Conservation (phyloP, 92 coral and sea anemone genomes). For the Diadumene lineata region DNA sequence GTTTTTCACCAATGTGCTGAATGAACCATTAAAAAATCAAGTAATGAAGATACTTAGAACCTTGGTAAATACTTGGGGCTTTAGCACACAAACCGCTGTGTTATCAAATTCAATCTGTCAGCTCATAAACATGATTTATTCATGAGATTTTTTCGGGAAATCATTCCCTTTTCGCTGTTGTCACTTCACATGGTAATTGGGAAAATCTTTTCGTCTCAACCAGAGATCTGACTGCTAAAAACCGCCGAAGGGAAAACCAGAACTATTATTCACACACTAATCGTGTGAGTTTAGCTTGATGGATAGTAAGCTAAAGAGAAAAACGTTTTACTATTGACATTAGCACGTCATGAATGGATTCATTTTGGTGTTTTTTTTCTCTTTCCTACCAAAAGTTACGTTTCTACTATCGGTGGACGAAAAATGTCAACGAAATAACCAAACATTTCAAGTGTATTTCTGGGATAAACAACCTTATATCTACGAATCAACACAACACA, state of each 20-base stretch:
- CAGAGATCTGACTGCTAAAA: not conserved
- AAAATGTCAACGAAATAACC: slow-evolving; percentile 33
- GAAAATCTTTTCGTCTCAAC: not conserved
- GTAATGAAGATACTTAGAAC: slow-evolving; percentile 12
- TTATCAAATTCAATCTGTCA: not conserved
- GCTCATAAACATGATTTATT: slow-evolving; percentile 2
- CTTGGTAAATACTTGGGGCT: slow-evolving; percentile 2
- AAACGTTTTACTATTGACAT: not conserved
- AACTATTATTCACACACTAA: not conserved
- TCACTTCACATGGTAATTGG: slow-evolving; percentile 1
- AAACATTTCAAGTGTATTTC: slow-evolving; percentile 38
- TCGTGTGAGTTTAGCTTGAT: not conserved
- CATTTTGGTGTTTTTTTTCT: not conserved
- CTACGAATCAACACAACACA: slow-evolving; percentile 21
- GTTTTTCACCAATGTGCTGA: not conserved
- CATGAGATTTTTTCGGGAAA: slow-evolving; percentile 5
- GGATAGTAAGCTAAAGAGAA: not conserved
- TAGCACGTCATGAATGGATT: slow-evolving; percentile 5
- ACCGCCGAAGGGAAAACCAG: not conserved
- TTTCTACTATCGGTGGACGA: slow-evolving; percentile 1
- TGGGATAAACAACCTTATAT: slow-evolving; percentile 76
- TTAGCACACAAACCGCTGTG: slow-evolving; percentile 30
- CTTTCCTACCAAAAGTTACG: not conserved
- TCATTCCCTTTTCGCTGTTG: slow-evolving; percentile 3
- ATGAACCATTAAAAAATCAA: not conserved